Percentiles rank a stretch among this genome's conserved stretches.
These are phyloP conservation scores for Keiferia lycopersicella DNA, from an alignment of 2,888 invertebrate species.

Conservation along the genomic window DNA sequence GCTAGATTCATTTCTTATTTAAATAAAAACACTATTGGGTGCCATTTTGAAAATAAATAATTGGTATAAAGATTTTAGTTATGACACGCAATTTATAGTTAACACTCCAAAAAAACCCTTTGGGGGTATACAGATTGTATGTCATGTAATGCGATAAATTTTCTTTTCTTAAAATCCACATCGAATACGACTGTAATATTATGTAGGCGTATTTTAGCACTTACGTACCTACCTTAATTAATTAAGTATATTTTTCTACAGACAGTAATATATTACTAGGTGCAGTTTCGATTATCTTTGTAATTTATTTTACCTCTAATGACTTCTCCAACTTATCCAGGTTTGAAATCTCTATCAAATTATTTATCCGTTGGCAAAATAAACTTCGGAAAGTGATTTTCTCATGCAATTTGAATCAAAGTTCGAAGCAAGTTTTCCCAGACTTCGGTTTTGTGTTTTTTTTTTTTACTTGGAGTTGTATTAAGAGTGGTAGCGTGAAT, in stretches of 20 bases:
- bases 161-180: too few species aligned
- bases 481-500: constrained; percentile 20
- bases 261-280: too few species aligned
- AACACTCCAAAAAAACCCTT: too few species aligned
- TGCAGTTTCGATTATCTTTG: neutral
- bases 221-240: too few species aligned
- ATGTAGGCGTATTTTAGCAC: too few species aligned
- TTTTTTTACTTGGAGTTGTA: constrained; percentile 11
- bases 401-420: constrained; percentile 27
- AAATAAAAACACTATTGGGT: constrained; percentile 42
- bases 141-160: too few species aligned
- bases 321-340: too few species aligned
- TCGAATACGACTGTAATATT: too few species aligned
- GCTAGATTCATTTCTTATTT: constrained; percentile 47
- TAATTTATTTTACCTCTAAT: neutral
- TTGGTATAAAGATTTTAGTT: neutral
- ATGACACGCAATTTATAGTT: neutral
- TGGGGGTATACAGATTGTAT: neutral
- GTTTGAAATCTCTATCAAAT: constrained; percentile 3
- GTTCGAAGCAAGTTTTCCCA: constrained; percentile 15
- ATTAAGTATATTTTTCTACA: too few species aligned
- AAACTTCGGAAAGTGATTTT: constrained; percentile 24
- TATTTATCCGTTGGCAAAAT: constrained; percentile 20
- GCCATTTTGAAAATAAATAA: neutral
- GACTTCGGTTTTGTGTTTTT: neutral